phyloP scores from a whole-genome alignment of 2,113 vertebrate genomes.

The Phalacrocorax carbo region DNA sequence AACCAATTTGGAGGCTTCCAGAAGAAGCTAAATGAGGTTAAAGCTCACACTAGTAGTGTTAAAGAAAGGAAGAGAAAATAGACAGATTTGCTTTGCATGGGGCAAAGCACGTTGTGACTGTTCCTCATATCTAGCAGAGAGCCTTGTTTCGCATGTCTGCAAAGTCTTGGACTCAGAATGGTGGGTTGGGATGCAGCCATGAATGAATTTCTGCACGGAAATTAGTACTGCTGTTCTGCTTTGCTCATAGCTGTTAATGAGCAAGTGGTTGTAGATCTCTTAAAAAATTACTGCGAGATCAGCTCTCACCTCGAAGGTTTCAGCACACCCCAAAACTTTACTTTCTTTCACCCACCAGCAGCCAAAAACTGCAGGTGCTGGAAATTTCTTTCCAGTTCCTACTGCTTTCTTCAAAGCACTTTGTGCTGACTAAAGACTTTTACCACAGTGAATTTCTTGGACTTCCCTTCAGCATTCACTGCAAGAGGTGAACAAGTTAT shows the following conservation, averaged over 20 bases:
- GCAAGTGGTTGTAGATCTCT: background rate
- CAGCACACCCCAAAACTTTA: background rate
- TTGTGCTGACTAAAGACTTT: background rate
- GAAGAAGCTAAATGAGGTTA: background rate
- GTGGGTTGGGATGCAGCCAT: background rate
- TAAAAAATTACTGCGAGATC: background rate
- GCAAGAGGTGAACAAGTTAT: background rate
- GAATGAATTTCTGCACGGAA: background rate
- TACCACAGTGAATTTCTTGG: background rate
- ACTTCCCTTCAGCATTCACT: background rate
- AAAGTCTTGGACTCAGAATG: background rate
- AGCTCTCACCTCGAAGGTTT: background rate
- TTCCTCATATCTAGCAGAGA: background rate
- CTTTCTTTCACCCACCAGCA: background rate
- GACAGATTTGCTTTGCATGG: background rate
- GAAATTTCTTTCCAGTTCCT: background rate
- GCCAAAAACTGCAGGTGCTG: constrained; percentile 10
- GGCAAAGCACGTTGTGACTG: background rate
- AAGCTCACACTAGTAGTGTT: background rate
- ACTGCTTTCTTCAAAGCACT: background rate
- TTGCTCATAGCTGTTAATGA: background rate
- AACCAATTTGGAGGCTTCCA: background rate
- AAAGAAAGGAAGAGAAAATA: background rate
- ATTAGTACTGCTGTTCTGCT: background rate
- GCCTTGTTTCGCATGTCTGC: background rate